These are phyloP conservation scores for Drosophila nasuta DNA, from an alignment of 1,140 invertebrate species.

Conservation along the genomic window DNA sequence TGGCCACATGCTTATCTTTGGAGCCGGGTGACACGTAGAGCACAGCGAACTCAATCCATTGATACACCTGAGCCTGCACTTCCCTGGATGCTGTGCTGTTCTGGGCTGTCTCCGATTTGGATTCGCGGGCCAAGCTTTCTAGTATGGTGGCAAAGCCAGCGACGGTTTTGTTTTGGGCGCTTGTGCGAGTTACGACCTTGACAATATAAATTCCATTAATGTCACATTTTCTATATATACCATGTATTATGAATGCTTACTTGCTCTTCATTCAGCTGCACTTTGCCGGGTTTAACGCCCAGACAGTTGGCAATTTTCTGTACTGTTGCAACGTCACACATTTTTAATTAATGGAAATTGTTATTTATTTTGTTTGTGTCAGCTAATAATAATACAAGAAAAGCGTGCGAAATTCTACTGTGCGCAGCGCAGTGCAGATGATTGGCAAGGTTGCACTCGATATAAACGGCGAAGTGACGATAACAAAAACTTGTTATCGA, in stretches of 20 bases:
- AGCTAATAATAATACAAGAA: slow-evolving; percentile 11
- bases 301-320: slow-evolving; percentile 79
- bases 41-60: slow-evolving; percentile 86
- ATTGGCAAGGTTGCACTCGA: slow-evolving; percentile 23
- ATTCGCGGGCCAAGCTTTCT: slow-evolving; percentile 83
- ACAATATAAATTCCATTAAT: slow-evolving; percentile 61
- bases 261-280: slow-evolving; percentile 75
- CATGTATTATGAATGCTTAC: slow-evolving; percentile 32
- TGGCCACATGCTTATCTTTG: slow-evolving; percentile 73
- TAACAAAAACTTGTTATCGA: slow-evolving; percentile 6
- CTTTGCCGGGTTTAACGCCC: slow-evolving; percentile 63
- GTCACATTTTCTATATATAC: background rate
- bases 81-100: slow-evolving; percentile 67
- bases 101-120: slow-evolving; percentile 80
- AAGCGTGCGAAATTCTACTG: slow-evolving; percentile 31
- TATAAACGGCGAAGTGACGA: background rate
- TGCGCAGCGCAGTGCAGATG: slow-evolving; percentile 20
- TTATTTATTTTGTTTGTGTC: slow-evolving; percentile 26
- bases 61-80: slow-evolving; percentile 78
- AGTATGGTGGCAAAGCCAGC: slow-evolving; percentile 86
- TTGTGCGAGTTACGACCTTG: slow-evolving; percentile 78
- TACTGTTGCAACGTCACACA: slow-evolving; percentile 80
- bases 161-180: slow-evolving; percentile 72
- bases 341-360: slow-evolving; percentile 36
- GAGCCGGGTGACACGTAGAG: slow-evolving; percentile 86